These are phyloP conservation scores for Malaclemys terrapin DNA, from an alignment of 2,113 vertebrate genomes.

Conservation along the genomic window DNA sequence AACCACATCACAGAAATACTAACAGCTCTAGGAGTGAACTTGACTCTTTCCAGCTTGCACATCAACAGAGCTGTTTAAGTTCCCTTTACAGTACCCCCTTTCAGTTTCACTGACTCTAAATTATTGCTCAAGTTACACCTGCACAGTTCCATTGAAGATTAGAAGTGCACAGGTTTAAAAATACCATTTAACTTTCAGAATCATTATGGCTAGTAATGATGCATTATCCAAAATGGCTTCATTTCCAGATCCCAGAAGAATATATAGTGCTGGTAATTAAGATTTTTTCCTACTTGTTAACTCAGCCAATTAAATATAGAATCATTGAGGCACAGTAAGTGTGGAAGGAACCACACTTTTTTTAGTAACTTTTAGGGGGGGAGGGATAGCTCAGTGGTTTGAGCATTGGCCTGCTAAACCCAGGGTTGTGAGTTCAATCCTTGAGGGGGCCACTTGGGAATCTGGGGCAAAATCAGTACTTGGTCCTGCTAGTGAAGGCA, in stretches of 20 bases:
- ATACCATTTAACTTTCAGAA: conserved; percentile 1
- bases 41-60: conserved; percentile 37
- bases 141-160: neutral
- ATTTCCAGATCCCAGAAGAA: neutral
- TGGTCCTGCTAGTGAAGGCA: too few species aligned
- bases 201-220: neutral
- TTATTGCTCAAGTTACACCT: neutral
- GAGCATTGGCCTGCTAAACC: too few species aligned
- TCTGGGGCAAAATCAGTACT: too few species aligned
- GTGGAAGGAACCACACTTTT: neutral
- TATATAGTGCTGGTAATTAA: neutral
- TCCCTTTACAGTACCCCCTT: neutral
- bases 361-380: neutral
- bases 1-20: conserved; percentile 8
- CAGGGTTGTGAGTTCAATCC: too few species aligned
- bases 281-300: neutral
- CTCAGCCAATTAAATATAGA: neutral
- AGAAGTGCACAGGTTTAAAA: neutral
- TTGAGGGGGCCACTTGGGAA: too few species aligned
- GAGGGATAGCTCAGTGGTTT: too few species aligned
- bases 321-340: neutral
- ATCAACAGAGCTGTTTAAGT: conserved; percentile 22
- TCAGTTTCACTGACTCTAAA: neutral
- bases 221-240: neutral
- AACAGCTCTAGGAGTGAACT: conserved; percentile 18